Evolutionary conservation across 1,140 invertebrate genomes (phyloP).

Genomic region (Subanguina moxae): DNA sequence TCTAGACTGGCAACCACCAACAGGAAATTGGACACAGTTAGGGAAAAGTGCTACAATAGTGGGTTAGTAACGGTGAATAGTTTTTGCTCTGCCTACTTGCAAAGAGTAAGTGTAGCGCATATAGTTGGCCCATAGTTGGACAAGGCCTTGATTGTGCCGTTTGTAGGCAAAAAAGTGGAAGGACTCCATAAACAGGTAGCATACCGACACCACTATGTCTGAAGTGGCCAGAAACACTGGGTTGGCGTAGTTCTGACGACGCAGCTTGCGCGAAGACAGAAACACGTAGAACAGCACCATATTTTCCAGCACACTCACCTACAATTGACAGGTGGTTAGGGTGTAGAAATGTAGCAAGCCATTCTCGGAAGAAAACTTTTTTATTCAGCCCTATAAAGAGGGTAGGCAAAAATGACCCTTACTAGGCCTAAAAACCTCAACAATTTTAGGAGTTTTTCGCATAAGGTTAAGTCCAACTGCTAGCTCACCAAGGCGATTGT

Average conservation of each 20-base stretch:
- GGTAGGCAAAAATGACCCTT: neutral
- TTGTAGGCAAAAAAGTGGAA: constrained; percentile 41
- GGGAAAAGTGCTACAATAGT: constrained; percentile 39
- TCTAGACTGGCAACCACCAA: constrained; percentile 47
- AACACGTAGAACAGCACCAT: constrained; percentile 52
- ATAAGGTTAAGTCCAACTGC: neutral
- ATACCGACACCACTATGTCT: constrained; percentile 40
- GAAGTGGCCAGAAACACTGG: constrained; percentile 47
- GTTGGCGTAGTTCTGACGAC: constrained; percentile 54
- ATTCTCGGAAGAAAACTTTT: neutral
- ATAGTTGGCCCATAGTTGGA: constrained; percentile 40
- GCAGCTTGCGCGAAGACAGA: constrained; percentile 49
- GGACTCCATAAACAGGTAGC: constrained; percentile 46
- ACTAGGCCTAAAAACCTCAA: neutral
- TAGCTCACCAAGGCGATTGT: constrained; percentile 13
- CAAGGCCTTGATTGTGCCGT: constrained; percentile 7
- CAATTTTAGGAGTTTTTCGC: neutral
- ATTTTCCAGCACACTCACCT: constrained; percentile 39
- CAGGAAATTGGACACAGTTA: constrained; percentile 50
- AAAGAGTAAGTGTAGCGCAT: constrained; percentile 48
- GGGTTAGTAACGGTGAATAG: neutral
- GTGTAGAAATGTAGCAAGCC: neutral
- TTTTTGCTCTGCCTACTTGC: constrained; percentile 26
- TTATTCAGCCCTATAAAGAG: neutral
- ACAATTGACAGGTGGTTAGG: constrained; percentile 8